phyloP scores from a whole-genome alignment of 2,113 vertebrate species.

The Myxocyprinus asiaticus region DNA sequence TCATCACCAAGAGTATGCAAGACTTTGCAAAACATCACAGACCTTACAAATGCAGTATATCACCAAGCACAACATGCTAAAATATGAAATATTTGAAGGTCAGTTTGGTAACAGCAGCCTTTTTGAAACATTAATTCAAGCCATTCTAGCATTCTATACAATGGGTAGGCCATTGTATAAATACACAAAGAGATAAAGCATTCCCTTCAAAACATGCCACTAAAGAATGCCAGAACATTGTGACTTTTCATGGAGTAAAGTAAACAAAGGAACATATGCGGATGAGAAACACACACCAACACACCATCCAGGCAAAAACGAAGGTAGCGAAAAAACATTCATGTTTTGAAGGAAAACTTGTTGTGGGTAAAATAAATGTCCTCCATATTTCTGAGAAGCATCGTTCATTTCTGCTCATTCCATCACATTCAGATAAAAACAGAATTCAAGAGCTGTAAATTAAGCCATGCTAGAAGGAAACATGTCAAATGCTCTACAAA shows the following conservation, averaged over 20 bases:
- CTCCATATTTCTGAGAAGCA: constrained; percentile 32
- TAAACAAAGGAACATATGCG: constrained; percentile 13
- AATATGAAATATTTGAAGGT: constrained; percentile 24
- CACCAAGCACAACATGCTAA: neutral
- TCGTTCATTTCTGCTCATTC: neutral
- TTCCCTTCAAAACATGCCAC: constrained; percentile 42
- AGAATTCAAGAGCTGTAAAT: constrained; percentile 23
- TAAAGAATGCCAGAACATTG: constrained; percentile 35
- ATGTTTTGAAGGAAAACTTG: too few relatives aligned
- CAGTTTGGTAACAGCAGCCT: constrained; percentile 1
- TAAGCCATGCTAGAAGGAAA: constrained; percentile 23
- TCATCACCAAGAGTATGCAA: constrained; percentile 11
- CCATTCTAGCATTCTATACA: neutral
- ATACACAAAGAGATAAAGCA: constrained; percentile 34
- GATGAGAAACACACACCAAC: neutral
- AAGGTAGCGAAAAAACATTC: neutral
- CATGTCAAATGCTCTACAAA: constrained; percentile 9
- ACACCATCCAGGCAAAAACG: neutral
- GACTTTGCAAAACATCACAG: neutral
- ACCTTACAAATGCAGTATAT: neutral
- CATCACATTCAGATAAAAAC: constrained; percentile 34
- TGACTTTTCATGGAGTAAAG: constrained; percentile 31
- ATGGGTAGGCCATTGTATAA: constrained; percentile 27
- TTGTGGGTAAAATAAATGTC: neutral
- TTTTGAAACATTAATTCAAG: constrained; percentile 25